These are phyloP conservation scores for Squalus acanthias DNA, from an alignment of 2,797 vertebrate genomes.

Conservation along the genomic window DNA sequence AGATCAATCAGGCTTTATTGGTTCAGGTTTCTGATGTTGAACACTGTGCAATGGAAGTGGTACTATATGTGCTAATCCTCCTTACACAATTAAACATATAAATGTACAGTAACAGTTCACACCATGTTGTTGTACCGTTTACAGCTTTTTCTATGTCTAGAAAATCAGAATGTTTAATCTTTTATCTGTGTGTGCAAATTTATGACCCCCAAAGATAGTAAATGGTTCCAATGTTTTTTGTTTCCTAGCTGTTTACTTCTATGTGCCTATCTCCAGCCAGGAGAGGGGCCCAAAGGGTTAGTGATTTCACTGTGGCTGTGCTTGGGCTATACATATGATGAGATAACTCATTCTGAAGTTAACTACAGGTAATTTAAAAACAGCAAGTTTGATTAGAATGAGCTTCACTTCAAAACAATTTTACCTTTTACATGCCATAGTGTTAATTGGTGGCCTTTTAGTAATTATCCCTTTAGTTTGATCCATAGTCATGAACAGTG, in stretches of 20 bases:
- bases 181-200: not conserved
- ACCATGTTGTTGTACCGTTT: not conserved
- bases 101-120: not conserved
- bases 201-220: not conserved
- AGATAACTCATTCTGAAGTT: not conserved
- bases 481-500: not conserved
- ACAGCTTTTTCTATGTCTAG: not conserved
- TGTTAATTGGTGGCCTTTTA: not conserved
- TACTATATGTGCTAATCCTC: too few relatives aligned
- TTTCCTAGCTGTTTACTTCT: not conserved
- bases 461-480: not conserved
- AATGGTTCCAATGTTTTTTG: not conserved
- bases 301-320: not conserved
- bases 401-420: not conserved
- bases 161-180: not conserved
- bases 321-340: not conserved
- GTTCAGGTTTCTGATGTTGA: too few relatives aligned
- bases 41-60: too few relatives aligned
- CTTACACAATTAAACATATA: not conserved
- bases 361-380: not conserved
- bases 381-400: not conserved
- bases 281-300: not conserved
- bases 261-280: not conserved
- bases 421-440: not conserved
- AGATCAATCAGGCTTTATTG: too few relatives aligned